Evolutionary conservation across 1,140 invertebrate genomes (phyloP), one percentile per base, ranked within the genome.

Genomic region (Brachionus rotundiformis): DNA sequence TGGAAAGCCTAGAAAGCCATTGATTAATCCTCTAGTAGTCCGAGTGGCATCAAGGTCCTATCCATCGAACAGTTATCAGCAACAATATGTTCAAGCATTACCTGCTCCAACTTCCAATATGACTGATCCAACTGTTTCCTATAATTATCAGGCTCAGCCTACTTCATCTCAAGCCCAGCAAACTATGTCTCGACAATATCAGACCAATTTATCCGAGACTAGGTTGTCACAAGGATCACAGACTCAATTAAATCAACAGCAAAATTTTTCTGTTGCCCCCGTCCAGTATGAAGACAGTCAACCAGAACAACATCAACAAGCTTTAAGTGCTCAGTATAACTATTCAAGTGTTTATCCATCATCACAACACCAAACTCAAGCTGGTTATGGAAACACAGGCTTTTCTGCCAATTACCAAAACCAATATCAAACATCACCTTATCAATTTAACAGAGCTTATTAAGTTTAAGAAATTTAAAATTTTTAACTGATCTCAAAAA

Each of bases 121-220:
- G 29, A n/a, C 61, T 6, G 63, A 19, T 68, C 63, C 27, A 33
- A 41, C 63, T 16, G 10, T 36, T 3, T 68, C 63, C 11, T 68
- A 68, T 19, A 68, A 11, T 68, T 68, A 68, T 31, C 63, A 68
- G 36, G n/a, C 63, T 68, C 63, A 68, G n/a, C 63, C 63, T 36
- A 68, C 29, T 16, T 36, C 63, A 33, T 68, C 63, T 3, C 63
- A 68, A 68, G 33, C 63, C 16, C 63, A 63, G 10, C 61, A 63
- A 29, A 27, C 31, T 29, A 23, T 27, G 4, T 44, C 19, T 6
- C 19, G 44, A 27, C 71, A 75, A 36, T 31, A 77, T 19, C 47
- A 77, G 16, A 29, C 16, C 47, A 47, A 25, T 29, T n/a, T 54
- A 0, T 44, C 44, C 59, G 44, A 77, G 33, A 19, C 44, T 54